Conservation (phyloP, 1,140 invertebrate genomes). For the Carposina sasakii region DNA sequence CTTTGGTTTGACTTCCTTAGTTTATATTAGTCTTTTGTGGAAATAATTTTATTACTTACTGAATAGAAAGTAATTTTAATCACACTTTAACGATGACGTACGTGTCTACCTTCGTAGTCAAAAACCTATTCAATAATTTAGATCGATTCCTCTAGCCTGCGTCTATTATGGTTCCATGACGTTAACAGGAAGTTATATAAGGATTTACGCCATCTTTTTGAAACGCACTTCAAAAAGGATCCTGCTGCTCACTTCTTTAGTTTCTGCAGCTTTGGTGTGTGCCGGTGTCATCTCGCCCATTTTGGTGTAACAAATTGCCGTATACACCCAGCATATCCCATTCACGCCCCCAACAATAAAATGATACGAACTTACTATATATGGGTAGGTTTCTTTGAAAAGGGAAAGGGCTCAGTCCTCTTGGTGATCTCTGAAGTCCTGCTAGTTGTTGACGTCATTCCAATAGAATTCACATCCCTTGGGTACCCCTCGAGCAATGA, state of each 20-base stretch:
- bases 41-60: too few relatives aligned
- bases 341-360: constrained; percentile 1
- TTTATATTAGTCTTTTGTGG: too few relatives aligned
- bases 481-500: constrained; percentile 50
- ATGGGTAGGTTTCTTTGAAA: constrained; percentile 20
- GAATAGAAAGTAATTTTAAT: too few relatives aligned
- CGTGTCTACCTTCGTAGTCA: too few relatives aligned
- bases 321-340: constrained; percentile 4
- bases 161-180: too few relatives aligned
- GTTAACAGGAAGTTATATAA: too few relatives aligned
- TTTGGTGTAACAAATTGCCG: constrained; percentile 28
- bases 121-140: too few relatives aligned
- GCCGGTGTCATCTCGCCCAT: constrained; percentile 28
- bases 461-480: constrained; percentile 64
- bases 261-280: constrained; percentile 19
- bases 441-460: constrained; percentile 71
- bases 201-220: too few relatives aligned
- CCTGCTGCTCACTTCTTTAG: constrained; percentile 2
- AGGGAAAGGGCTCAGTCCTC: constrained; percentile 35
- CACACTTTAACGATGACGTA: too few relatives aligned
- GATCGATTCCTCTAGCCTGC: too few relatives aligned
- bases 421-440: constrained; percentile 47
- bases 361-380: constrained; percentile 4
- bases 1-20: too few relatives aligned
- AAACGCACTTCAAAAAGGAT: background rate